These are phyloP conservation scores for Pyrochroa serraticornis DNA, from an alignment of 2,888 invertebrate genomes.

Conservation along the genomic window DNA sequence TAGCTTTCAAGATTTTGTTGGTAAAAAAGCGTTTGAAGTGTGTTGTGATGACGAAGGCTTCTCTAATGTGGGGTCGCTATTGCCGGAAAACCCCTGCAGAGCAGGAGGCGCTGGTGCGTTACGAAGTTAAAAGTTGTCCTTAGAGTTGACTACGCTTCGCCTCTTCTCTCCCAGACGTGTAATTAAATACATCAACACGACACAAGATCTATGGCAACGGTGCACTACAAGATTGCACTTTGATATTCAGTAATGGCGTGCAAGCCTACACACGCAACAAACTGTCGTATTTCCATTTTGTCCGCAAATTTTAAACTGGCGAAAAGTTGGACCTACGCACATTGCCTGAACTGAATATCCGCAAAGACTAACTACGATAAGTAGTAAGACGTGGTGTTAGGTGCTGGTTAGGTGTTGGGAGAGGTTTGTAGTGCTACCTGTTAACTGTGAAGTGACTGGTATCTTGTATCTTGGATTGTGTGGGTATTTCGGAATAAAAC, in stretches of 20 bases:
- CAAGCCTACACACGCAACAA: constrained; percentile 29
- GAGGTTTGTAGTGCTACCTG: too few species aligned
- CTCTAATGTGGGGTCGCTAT: constrained; percentile 14
- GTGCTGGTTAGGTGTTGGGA: too few species aligned
- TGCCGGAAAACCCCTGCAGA: constrained; percentile 26
- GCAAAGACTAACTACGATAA: too few species aligned
- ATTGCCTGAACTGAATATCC: too few species aligned
- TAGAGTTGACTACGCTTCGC: constrained; percentile 26
- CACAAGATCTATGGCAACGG: constrained; percentile 36
- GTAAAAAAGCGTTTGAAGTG: too few species aligned
- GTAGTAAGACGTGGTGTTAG: too few species aligned
- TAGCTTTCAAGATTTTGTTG: too few species aligned
- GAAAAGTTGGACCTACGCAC: too few species aligned
- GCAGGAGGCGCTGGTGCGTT: constrained; percentile 23
- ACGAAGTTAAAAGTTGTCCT: constrained; percentile 27
- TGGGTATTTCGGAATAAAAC: too few species aligned
- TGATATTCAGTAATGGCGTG: constrained; percentile 31
- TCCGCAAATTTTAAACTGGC: constrained; percentile 4
- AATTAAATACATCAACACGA: constrained; percentile 38
- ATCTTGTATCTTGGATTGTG: too few species aligned
- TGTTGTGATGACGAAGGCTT: too few species aligned
- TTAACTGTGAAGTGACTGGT: too few species aligned
- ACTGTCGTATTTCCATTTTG: not conserved
- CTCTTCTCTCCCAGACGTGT: constrained; percentile 32
- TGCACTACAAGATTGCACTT: constrained; percentile 35